phyloP scores from a whole-genome alignment of 1,140 invertebrate genomes.

The Bombus pascuorum region DNA sequence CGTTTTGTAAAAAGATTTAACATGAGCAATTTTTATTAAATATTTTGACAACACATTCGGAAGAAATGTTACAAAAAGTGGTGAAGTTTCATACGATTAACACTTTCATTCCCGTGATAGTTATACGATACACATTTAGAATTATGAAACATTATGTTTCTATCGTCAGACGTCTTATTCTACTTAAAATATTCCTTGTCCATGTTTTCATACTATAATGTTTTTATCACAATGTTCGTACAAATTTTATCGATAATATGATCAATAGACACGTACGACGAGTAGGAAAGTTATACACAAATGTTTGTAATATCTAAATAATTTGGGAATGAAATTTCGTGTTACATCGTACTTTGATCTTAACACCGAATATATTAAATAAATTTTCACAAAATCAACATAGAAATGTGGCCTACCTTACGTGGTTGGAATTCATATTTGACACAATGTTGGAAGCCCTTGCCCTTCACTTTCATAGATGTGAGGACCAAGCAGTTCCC shows the following conservation, averaged over 20 bases:
- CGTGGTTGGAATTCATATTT: conserved; percentile 99
- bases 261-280: too few species aligned
- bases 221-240: neutral
- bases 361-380: neutral
- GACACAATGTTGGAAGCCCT: conserved; percentile 99
- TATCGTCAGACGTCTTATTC: neutral
- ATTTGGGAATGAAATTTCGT: neutral
- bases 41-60: too few species aligned
- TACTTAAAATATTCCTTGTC: neutral
- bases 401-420: conserved; percentile 85
- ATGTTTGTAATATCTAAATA: neutral
- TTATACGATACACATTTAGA: neutral
- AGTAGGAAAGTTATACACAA: too few species aligned
- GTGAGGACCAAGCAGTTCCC: conserved; percentile 99
- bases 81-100: neutral
- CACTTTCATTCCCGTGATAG: neutral
- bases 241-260: too few species aligned
- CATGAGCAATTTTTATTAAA: too few species aligned
- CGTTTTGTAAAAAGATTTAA: neutral
- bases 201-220: too few species aligned
- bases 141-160: neutral
- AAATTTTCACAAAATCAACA: neutral
- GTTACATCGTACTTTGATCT: neutral
- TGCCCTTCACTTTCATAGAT: conserved; percentile 99
- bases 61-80: neutral